phyloP scores from a whole-genome alignment of 2,113 vertebrate species.

The Strix uralensis region DNA sequence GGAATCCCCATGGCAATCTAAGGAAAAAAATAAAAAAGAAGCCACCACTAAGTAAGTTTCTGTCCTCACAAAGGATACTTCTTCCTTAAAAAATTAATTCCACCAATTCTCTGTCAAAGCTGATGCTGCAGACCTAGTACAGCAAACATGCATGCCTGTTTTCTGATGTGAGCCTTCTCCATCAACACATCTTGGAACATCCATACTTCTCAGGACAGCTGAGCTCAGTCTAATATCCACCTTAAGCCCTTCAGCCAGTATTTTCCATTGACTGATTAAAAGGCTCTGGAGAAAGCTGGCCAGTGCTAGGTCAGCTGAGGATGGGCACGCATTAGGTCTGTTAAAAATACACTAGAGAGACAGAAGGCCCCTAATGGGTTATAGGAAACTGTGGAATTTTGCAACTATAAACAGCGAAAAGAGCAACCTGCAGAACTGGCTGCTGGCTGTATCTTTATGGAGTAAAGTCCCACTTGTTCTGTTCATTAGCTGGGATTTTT shows the following conservation, averaged over 20 bases:
- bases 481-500: neutral
- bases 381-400: neutral
- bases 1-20: slow-evolving; percentile 98
- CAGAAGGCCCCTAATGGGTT: neutral
- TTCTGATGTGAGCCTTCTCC: neutral
- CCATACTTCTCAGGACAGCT: neutral
- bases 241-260: slow-evolving; percentile 5
- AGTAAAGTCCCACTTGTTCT: neutral
- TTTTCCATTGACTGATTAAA: slow-evolving; percentile 29
- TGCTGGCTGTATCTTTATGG: neutral
- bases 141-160: neutral
- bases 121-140: neutral
- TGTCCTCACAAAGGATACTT: neutral
- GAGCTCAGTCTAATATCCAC: neutral
- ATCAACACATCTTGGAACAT: rapidly evolving
- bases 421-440: neutral
- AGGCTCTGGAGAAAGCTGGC: neutral
- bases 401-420: neutral
- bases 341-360: slow-evolving; percentile 16
- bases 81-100: neutral
- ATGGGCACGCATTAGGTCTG: neutral
- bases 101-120: neutral
- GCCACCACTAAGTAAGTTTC: neutral
- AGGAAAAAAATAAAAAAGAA: neutral
- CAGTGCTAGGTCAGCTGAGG: slow-evolving; percentile 11